phyloP scores from a whole-genome alignment of 2,113 vertebrate species.

The Ciconia stormi region DNA sequence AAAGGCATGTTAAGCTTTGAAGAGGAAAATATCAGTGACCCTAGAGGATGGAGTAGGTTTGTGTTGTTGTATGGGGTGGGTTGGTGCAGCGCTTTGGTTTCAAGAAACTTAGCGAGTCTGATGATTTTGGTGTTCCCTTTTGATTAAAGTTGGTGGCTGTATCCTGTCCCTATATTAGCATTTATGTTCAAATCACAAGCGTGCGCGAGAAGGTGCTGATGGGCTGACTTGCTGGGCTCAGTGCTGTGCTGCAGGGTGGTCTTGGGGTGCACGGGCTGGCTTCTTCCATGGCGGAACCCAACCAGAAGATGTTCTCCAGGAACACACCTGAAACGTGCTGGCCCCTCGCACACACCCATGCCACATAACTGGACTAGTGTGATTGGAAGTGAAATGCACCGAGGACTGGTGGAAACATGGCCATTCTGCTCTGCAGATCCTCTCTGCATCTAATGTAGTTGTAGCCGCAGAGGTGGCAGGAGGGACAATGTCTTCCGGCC shows the following conservation, averaged over 20 bases:
- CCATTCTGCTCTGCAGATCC: background rate
- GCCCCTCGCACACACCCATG: fast-evolving
- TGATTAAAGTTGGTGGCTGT: background rate
- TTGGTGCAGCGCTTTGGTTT: background rate
- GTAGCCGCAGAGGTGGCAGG: background rate
- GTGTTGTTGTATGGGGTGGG: fast-evolving
- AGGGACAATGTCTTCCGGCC: background rate
- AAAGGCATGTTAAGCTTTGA: background rate
- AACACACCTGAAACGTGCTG: fast-evolving
- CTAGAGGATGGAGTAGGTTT: background rate
- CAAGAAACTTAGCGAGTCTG: background rate
- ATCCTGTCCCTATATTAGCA: background rate
- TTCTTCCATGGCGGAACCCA: background rate
- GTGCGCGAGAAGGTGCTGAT: background rate
- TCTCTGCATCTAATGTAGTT: fast-evolving
- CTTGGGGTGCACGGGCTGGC: background rate
- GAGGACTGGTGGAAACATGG: background rate
- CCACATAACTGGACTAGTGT: background rate
- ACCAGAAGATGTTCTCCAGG: background rate
- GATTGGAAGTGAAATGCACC: background rate
- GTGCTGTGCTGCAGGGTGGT: background rate
- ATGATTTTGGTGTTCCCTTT: background rate
- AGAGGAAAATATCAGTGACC: background rate
- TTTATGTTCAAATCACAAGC: background rate
- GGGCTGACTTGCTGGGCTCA: background rate